These are phyloP conservation scores for Trachelus iudaicus DNA, from an alignment of 2,888 invertebrate genomes.

Conservation along the genomic window DNA sequence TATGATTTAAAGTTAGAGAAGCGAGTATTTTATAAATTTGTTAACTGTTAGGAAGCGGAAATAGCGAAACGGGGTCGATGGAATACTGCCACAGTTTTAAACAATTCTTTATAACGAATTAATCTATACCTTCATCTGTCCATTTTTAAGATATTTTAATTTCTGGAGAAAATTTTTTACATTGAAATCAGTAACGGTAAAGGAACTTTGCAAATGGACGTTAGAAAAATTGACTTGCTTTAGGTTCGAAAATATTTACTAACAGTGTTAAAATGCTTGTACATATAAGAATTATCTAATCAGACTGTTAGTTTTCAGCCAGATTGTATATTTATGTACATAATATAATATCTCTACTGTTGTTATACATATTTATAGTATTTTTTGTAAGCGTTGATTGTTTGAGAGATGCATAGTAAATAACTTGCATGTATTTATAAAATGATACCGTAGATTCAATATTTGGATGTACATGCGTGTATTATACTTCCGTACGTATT, in stretches of 20 bases:
- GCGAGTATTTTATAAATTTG: not conserved
- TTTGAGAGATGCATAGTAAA: not conserved
- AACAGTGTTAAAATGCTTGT: not conserved
- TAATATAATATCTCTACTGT: not conserved
- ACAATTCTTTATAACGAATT: too few relatives aligned
- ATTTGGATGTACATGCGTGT: not conserved
- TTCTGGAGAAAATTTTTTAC: not conserved
- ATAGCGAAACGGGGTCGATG: not conserved
- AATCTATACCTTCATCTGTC: not conserved
- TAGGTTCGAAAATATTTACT: not conserved
- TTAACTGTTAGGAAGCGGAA: not conserved
- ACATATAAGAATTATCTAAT: not conserved
- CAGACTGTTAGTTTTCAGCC: not conserved
- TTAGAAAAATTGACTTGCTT: not conserved
- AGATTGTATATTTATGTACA: not conserved
- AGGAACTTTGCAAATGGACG: not conserved
- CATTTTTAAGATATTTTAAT: not conserved
- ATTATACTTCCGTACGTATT: not conserved
- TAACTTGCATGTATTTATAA: not conserved
- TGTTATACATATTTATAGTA: not conserved
- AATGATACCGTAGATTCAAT: not conserved
- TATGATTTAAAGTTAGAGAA: not conserved
- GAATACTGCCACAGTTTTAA: too few relatives aligned
- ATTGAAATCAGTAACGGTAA: not conserved
- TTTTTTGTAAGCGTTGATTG: not conserved